These are phyloP conservation scores for Toxotes lorentzi DNA, from an alignment of 2,797 vertebrate genomes.

Conservation along the genomic window DNA sequence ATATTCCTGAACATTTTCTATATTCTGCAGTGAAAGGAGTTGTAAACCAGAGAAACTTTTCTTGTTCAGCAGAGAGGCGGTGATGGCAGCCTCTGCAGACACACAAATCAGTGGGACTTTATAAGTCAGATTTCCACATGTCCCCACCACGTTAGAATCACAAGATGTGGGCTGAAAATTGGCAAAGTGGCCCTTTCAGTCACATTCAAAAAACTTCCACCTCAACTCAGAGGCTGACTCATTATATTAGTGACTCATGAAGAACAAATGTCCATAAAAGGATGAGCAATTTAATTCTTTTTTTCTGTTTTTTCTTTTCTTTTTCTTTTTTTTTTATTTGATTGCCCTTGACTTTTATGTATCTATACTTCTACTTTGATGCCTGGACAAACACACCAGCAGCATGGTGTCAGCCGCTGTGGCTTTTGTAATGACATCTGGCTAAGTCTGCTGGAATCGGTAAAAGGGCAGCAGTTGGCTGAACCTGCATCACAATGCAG, in stretches of 20 bases:
- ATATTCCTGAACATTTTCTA: background rate
- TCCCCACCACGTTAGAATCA: conserved; percentile 16
- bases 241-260: conserved; percentile 37
- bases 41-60: background rate
- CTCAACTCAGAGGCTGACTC: conserved; percentile 21
- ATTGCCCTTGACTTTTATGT: conserved; percentile 2
- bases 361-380: conserved; percentile 24
- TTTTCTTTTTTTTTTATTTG: background rate
- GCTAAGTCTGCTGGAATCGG: conserved; percentile 15
- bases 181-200: background rate
- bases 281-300: conserved; percentile 8
- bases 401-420: conserved; percentile 25
- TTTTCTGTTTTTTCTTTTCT: background rate
- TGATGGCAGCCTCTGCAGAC: conserved; percentile 2
- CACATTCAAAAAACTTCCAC: background rate
- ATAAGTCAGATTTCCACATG: conserved; percentile 5
- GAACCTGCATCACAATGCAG: conserved; percentile 17
- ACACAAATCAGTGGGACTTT: conserved; percentile 18
- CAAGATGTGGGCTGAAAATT: conserved; percentile 36
- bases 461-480: conserved; percentile 23
- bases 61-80: background rate
- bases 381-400: conserved; percentile 23
- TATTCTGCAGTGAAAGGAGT: background rate
- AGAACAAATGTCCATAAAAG: conserved; percentile 6
- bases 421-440: conserved; percentile 42